These are phyloP conservation scores for Aphelocoma californica DNA, from an alignment of 2,797 vertebrate species.

Conservation along the genomic window DNA sequence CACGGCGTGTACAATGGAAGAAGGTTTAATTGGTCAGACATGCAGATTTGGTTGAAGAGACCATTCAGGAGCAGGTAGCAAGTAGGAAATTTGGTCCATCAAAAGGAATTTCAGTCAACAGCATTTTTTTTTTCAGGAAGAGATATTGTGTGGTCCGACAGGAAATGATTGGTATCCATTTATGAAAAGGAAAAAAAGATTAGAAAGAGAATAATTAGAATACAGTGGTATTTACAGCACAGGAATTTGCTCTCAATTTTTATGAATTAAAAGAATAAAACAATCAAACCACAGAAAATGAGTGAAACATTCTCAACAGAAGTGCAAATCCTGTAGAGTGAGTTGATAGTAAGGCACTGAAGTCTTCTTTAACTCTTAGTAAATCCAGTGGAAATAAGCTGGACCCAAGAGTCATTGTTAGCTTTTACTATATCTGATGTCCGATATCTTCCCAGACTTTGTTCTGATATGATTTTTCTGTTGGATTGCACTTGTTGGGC, in stretches of 20 bases:
- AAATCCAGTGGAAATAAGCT: not conserved
- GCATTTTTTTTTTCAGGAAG: slow-evolving; percentile 77
- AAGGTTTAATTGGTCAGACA: slow-evolving; percentile 88
- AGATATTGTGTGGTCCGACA: slow-evolving; percentile 77
- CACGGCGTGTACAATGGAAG: slow-evolving; percentile 69
- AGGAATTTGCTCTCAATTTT: slow-evolving; percentile 52
- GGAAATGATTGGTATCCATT: slow-evolving; percentile 85
- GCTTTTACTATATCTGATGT: not conserved
- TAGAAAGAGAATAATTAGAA: slow-evolving; percentile 80
- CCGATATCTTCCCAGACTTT: not conserved
- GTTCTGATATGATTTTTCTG: not conserved
- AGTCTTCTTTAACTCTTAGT: not conserved
- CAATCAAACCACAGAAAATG: slow-evolving; percentile 41
- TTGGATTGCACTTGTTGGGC: not conserved
- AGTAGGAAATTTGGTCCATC: slow-evolving; percentile 87
- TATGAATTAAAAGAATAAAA: slow-evolving; percentile 59
- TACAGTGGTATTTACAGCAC: slow-evolving; percentile 82
- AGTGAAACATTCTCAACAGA: slow-evolving; percentile 24
- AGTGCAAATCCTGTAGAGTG: not conserved
- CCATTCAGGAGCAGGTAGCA: slow-evolving; percentile 84
- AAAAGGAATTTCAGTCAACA: slow-evolving; percentile 83
- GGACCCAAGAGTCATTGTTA: not conserved
- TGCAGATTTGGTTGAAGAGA: slow-evolving; percentile 84
- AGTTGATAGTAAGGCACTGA: not conserved
- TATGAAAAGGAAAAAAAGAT: slow-evolving; percentile 78